These are phyloP conservation scores for Apostichopus leukothele DNA, from an alignment of 53 echinoderm and acorn worm species.

Conservation along the genomic window DNA sequence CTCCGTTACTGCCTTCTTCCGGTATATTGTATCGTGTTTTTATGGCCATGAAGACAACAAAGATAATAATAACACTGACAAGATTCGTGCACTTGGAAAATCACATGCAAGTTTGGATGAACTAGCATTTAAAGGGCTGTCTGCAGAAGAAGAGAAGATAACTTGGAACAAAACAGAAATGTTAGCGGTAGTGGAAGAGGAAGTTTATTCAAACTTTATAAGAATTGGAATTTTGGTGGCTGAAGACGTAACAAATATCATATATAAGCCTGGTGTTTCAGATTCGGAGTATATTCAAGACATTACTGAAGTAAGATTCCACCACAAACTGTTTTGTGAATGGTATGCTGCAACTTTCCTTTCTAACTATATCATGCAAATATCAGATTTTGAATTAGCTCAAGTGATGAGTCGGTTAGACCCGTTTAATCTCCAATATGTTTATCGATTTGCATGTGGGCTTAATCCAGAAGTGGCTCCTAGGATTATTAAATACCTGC, in stretches of 20 bases:
- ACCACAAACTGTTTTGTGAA: slow-evolving; percentile 22
- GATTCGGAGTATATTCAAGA: not conserved
- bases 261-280: not conserved
- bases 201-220: not conserved
- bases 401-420: not conserved
- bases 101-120: not conserved
- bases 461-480: not conserved
- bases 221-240: slow-evolving; percentile 1
- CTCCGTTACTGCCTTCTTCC: slow-evolving; percentile 15
- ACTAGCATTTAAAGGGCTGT: not conserved
- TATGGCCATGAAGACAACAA: not conserved
- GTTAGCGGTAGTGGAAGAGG: not conserved
- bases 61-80: not conserved
- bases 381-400: not conserved
- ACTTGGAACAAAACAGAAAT: not conserved
- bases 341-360: slow-evolving; percentile 5
- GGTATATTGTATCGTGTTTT: slow-evolving; percentile 2
- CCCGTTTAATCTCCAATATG: too few species aligned
- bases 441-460: slow-evolving; percentile 11
- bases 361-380: too few species aligned
- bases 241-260: not conserved
- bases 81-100: not conserved
- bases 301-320: not conserved
- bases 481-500: slow-evolving; percentile 1
- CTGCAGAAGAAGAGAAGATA: not conserved